These are phyloP conservation scores for Macquaria australasica DNA, from an alignment of 2,113 vertebrate species.

Conservation along the genomic window DNA sequence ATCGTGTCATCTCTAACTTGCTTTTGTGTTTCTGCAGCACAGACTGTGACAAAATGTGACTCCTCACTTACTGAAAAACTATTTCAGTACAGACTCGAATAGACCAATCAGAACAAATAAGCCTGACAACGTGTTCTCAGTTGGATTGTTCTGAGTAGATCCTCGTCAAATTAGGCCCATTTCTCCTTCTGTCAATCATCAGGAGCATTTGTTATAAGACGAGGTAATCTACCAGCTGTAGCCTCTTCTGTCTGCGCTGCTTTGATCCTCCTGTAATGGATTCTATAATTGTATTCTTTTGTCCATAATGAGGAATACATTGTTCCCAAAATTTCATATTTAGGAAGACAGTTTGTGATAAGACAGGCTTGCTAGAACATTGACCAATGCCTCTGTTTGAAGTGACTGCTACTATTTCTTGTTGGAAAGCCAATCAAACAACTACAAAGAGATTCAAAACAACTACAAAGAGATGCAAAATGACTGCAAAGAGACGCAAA, in stretches of 20 bases:
- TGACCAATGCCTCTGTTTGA: neutral
- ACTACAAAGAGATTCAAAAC: neutral
- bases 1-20: neutral
- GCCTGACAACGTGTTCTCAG: neutral
- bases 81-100: neutral
- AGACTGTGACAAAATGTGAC: neutral
- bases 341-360: neutral
- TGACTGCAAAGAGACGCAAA: neutral
- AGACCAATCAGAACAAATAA: neutral
- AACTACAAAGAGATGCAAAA: neutral
- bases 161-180: slow-evolving; percentile 15
- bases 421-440: neutral
- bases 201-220: slow-evolving; percentile 9
- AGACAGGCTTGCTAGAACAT: neutral
- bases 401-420: neutral
- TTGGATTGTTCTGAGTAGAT: slow-evolving; percentile 20
- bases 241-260: neutral
- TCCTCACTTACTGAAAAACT: neutral
- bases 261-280: slow-evolving; percentile 19
- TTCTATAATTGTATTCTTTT: slow-evolving; percentile 9
- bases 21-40: neutral
- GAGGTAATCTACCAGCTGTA: slow-evolving; percentile 24
- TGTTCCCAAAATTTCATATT: slow-evolving; percentile 25
- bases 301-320: slow-evolving; percentile 10
- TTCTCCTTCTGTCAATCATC: slow-evolving; percentile 26